Base-by-base conservation (phyloP, 2,888 invertebrate species). In the Xestobium rufovillosum region DNA sequence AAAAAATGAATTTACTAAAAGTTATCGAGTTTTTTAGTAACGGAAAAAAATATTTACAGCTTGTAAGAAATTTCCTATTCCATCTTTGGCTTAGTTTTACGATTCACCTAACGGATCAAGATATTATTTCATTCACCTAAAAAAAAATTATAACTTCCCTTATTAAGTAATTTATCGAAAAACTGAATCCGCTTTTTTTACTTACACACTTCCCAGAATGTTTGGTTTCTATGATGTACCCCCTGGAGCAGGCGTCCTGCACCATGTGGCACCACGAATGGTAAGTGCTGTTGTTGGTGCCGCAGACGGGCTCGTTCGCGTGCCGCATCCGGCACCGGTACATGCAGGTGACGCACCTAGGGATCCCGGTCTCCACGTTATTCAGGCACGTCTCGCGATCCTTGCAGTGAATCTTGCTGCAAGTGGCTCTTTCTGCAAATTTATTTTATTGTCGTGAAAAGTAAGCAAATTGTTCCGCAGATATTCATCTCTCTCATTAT, bases 261-360 rank as follows among this genome's bases (percentile, higher is more conserved):
- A 79, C 75, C 76, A 86, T 79, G 61, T 83, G 80, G 63, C 85
- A 85, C 81, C 83, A 84, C 39, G 79, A 81, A 45, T 71, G 69
- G 60, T 86, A 85, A 14, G 83, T 83, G 51, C 72, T 71, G 60
- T 81, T 81, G 63, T 86, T 83, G 49, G 75, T 72, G 41, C 81
- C 84, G 60, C 85, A 85, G 38, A 84, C 67, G 47, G 72, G 68
- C 3, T 60, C 61, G 51, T 66, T 65, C 52, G 69, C 65, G 44
- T 70, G 68, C 48, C 68, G 62, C 30, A 73, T 58, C 39, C 75
- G 66, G 54, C 79, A 80, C 42, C 74, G 73, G 50, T 73, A 72
- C 49, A 70, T 71, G 59, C 85, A 85, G 45, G 78, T 76, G 44
- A 81, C 77, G 61, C 85, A 86, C 39, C 83, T 71, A 4, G 84